A percentile compares a stretch with the other conserved stretches of the same genome.
phyloP scores from a whole-genome alignment of 2,113 vertebrate genomes.

The Lophius piscatorius region DNA sequence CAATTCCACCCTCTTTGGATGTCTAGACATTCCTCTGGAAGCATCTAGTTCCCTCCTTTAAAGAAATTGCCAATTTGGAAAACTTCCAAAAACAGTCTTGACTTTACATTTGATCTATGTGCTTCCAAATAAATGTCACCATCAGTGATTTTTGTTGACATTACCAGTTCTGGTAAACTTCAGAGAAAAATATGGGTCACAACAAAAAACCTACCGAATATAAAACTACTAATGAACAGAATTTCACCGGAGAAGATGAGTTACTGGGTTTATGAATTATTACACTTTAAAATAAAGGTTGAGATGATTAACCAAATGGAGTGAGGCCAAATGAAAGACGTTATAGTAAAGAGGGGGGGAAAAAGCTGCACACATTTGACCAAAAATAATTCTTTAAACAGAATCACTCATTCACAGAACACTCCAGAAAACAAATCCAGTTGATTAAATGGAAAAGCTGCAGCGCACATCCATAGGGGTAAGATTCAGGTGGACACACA shows the following conservation, averaged over 20 bases:
- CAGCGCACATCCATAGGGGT: slow-evolving; percentile 37
- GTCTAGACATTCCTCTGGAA: slow-evolving; percentile 92
- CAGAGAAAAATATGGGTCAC: slow-evolving; percentile 22
- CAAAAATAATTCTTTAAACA: slow-evolving; percentile 79
- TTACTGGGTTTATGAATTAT: too few species aligned
- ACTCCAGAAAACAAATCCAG: slow-evolving; percentile 46
- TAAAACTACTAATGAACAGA: too few species aligned
- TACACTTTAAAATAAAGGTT: too few species aligned
- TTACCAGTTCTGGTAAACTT: slow-evolving; percentile 13
- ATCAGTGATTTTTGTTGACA: slow-evolving; percentile 25
- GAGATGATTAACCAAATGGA: slow-evolving; percentile 32
- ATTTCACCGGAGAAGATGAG: too few species aligned
- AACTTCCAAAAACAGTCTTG: not conserved
- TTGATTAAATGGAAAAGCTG: slow-evolving; percentile 23
- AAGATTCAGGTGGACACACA: slow-evolving; percentile 31
- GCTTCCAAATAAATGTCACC: slow-evolving; percentile 68
- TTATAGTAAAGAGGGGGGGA: slow-evolving; percentile 14
- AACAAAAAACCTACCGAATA: slow-evolving; percentile 6
- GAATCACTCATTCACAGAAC: slow-evolving; percentile 60
- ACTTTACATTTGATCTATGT: slow-evolving; percentile 31
- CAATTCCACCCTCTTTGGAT: slow-evolving; percentile 85
- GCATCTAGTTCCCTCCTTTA: slow-evolving; percentile 56
- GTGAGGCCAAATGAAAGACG: slow-evolving; percentile 25
- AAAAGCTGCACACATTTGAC: slow-evolving; percentile 49
- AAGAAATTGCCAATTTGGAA: slow-evolving; percentile 30